phyloP scores from a whole-genome alignment of 2,113 vertebrate genomes.

The Zingel zingel region DNA sequence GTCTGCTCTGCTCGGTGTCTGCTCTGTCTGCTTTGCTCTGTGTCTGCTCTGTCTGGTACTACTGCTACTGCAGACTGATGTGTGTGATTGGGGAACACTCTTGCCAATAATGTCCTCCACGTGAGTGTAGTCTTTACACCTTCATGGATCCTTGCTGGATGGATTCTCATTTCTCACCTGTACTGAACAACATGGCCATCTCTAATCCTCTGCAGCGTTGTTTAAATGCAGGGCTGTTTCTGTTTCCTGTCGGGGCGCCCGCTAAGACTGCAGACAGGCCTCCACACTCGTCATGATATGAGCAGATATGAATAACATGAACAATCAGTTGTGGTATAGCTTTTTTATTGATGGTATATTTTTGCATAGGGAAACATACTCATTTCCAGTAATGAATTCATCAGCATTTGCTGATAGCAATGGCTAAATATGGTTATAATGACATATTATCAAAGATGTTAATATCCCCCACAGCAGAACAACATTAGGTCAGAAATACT shows the following conservation, averaged over 20 bases:
- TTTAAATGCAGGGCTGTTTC: neutral
- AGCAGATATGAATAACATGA: conserved; percentile 5
- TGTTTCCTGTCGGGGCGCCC: neutral
- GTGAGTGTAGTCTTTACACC: too few species aligned
- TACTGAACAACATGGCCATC: neutral
- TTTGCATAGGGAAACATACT: conserved; percentile 94
- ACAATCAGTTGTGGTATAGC: conserved; percentile 86
- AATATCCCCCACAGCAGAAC: conserved; percentile 77
- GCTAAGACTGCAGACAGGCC: neutral
- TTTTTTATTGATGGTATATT: conserved; percentile 93
- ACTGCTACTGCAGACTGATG: too few species aligned
- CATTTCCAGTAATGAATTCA: conserved; percentile 88
- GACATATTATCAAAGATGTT: conserved; percentile 77
- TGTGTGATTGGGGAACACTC: too few species aligned
- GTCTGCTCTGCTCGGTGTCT: too few species aligned
- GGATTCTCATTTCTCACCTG: too few species aligned
- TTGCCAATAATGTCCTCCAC: too few species aligned
- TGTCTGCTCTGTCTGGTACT: too few species aligned
- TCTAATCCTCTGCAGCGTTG: neutral
- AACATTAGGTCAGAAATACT: conserved; percentile 74
- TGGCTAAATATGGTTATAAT: conserved; percentile 86
- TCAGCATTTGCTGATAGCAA: conserved; percentile 85
- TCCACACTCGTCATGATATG: neutral
- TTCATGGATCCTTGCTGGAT: too few species aligned
- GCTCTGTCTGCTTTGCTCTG: too few species aligned